These are phyloP conservation scores for Notolabrus celidotus DNA, from an alignment of 2,797 vertebrate genomes.

Conservation along the genomic window DNA sequence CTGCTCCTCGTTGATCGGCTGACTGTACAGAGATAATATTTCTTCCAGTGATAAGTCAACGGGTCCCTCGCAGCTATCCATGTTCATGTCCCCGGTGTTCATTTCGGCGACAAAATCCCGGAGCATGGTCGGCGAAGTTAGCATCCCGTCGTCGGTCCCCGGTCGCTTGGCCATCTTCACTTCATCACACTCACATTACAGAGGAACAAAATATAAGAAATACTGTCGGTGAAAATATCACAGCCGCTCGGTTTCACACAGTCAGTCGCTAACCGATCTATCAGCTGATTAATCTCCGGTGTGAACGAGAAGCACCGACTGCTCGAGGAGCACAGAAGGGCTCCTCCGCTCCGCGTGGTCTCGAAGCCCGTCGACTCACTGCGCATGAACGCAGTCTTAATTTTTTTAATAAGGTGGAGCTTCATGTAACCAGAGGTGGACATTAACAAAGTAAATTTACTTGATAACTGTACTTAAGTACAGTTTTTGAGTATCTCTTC, in stretches of 20 bases:
- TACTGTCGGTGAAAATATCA: background rate
- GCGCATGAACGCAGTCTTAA: background rate
- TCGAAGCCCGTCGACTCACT: conserved; percentile 7
- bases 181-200: conserved; percentile 32
- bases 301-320: conserved; percentile 26
- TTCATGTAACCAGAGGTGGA: no score
- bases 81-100: conserved; percentile 67
- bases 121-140: conserved; percentile 71
- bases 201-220: background rate
- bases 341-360: conserved; percentile 74
- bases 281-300: conserved; percentile 20
- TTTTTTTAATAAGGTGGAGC: no score
- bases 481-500: no score
- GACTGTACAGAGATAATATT: conserved; percentile 92
- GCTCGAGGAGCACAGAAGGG: conserved; percentile 13
- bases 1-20: conserved; percentile 98
- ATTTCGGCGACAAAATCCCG: conserved; percentile 64
- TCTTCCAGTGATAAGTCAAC: conserved; percentile 91
- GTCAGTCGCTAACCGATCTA: background rate
- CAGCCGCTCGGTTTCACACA: background rate
- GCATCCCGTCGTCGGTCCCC: conserved; percentile 77
- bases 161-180: conserved; percentile 81
- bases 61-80: conserved; percentile 77
- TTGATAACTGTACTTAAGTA: no score
- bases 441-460: no score